Percentiles rank a stretch among this genome's conserved stretches.
These are phyloP conservation scores for Bactericera cockerelli DNA, from an alignment of 1,140 invertebrate species.

Conservation along the genomic window DNA sequence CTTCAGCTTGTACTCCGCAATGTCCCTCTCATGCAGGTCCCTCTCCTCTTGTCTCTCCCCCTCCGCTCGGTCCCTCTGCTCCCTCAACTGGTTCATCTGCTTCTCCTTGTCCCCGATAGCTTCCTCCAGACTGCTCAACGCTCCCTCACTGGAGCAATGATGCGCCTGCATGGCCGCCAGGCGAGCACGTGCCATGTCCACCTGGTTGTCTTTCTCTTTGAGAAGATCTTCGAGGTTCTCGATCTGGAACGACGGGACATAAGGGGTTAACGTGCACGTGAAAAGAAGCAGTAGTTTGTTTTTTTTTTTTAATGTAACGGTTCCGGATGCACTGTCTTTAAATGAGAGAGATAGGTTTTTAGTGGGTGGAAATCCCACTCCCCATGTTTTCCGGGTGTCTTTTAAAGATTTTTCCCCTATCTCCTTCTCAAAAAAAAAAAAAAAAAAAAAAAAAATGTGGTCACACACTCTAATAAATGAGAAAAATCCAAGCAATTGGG, in stretches of 20 bases:
- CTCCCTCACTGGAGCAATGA: constrained; percentile 80
- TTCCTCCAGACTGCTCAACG: constrained; percentile 82
- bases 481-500: too few relatives aligned
- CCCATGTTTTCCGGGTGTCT: too few relatives aligned
- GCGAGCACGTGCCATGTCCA: constrained; percentile 82
- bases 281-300: background rate
- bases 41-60: too few relatives aligned
- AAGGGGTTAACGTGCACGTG: background rate
- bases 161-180: constrained; percentile 81
- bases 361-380: too few relatives aligned
- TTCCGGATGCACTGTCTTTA: too few relatives aligned
- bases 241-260: constrained; percentile 43
- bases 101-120: constrained; percentile 93
- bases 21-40: constrained; percentile 80
- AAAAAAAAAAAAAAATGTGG: too few relatives aligned
- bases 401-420: too few relatives aligned
- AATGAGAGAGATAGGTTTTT: too few relatives aligned
- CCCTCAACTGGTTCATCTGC: constrained; percentile 79
- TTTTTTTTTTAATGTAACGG: background rate
- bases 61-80: constrained; percentile 82
- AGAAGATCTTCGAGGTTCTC: constrained; percentile 92
- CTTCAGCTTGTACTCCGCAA: constrained; percentile 91
- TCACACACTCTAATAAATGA: too few relatives aligned
- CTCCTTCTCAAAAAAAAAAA: too few relatives aligned
- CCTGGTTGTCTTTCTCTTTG: constrained; percentile 95